Percentiles rank a stretch among this genome's conserved stretches.
Conservation (phyloP, 2,113 vertebrate species). For the Campylorhamphus procurvoides region DNA sequence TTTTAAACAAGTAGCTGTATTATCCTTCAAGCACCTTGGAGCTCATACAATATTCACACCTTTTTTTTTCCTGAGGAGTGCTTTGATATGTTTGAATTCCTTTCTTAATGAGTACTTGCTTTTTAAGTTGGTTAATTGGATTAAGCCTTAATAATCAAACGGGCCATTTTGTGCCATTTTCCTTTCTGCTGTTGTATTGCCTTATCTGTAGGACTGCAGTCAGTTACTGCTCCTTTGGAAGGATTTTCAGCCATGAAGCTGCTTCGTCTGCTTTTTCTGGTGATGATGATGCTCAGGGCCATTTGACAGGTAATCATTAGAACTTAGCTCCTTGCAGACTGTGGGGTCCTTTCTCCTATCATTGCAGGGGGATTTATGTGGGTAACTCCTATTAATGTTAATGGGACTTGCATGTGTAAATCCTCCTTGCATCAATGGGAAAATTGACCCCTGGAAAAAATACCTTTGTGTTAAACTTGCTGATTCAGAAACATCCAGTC, state of each 20-base stretch:
- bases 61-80: slow-evolving; percentile 48
- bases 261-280: slow-evolving; percentile 59
- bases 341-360: slow-evolving; percentile 49
- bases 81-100: slow-evolving; percentile 71
- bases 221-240: slow-evolving; percentile 34
- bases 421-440: slow-evolving; percentile 66
- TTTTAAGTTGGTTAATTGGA: slow-evolving; percentile 53
- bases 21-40: slow-evolving; percentile 76
- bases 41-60: slow-evolving; percentile 70
- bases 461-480: not conserved
- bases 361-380: slow-evolving; percentile 56
- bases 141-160: slow-evolving; percentile 46
- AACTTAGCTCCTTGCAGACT: slow-evolving; percentile 55
- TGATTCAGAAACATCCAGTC: slow-evolving; percentile 23
- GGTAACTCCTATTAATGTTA: slow-evolving; percentile 67
- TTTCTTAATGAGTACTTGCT: slow-evolving; percentile 56
- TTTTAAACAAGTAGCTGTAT: slow-evolving; percentile 75
- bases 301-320: slow-evolving; percentile 75
- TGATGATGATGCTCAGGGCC: slow-evolving; percentile 56
- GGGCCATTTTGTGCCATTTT: slow-evolving; percentile 1
- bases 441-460: slow-evolving; percentile 62
- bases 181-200: not conserved
- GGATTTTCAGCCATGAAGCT: slow-evolving; percentile 40
- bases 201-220: slow-evolving; percentile 1
- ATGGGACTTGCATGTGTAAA: slow-evolving; percentile 69